Evolutionary conservation across 1,140 invertebrate genomes (phyloP), one percentile per base, ranked within the genome.

Genomic region (Eurosta solidaginis): DNA sequence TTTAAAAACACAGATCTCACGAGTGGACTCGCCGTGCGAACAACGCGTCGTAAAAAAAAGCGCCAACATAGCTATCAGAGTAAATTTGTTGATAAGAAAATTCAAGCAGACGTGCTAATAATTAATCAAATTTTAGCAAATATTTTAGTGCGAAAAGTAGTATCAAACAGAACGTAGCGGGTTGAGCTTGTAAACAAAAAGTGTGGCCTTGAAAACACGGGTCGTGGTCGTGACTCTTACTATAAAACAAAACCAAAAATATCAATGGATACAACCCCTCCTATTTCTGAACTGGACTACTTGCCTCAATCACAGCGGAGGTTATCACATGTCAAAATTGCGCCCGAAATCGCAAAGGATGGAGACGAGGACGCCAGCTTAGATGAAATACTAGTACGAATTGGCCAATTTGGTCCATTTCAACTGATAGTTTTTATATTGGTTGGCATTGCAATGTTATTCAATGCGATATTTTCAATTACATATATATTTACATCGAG

Each of bases 401-500:
- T 78, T 86, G 91, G 91, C 0, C 88, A 90, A 77, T 91, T 92
- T 76, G 91, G 92, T 17, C 83, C 83, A 75, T 92, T 90, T 83
- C 92, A 92, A 82, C 76, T 90, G 29, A 83, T 88, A 7, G 90
- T 89, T 22, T 90, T 90, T 73, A 4, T 88, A 12, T 80, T 92
- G 25, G 88, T 91, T n/a, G 86, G 89, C 40, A 33, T 92, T 25
- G 88, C 90, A 0, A 87, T 91, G 63, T 87, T 91, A 47, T 89
- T 92, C 73, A 87, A 88, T 42, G 90, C 90, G 10, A 89, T 88
- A 78, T 90, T 88, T 77, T 89, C 88, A 6, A 83, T 89, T 25
- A 89, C 89, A 20, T 92, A 90, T 78, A 88, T 92, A 4, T 92
- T 92, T 80, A 91, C 91, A 1, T 90, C 91, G 2, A 88, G 88